Conservation (phyloP, 1,140 invertebrate genomes). For the Eriocheir sinensis region DNA sequence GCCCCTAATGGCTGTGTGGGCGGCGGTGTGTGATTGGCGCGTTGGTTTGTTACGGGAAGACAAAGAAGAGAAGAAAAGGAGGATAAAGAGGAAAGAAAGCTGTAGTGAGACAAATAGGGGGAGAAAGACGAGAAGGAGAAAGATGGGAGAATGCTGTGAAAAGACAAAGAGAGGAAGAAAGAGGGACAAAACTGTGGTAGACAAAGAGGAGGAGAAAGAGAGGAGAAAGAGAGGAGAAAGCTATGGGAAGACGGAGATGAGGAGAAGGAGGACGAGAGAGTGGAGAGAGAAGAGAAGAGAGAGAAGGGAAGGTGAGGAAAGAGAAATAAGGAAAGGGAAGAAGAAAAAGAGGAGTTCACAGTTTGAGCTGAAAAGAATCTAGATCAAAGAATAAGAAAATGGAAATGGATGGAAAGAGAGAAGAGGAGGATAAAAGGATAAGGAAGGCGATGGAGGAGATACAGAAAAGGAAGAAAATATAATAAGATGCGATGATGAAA, state of each 20-base stretch:
- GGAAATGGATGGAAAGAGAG: background rate
- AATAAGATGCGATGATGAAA: too few relatives aligned
- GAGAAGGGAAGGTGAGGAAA: background rate
- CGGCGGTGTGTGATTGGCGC: background rate
- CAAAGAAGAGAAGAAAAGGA: background rate
- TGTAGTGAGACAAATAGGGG: background rate
- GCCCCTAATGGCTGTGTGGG: background rate
- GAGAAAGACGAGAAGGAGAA: background rate
- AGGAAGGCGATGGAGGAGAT: background rate
- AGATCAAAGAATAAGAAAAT: background rate
- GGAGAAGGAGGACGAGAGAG: background rate
- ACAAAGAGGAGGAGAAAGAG: background rate
- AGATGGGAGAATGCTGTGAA: background rate
- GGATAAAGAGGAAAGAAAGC: background rate
- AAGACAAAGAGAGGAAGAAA: background rate
- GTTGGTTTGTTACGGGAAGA: background rate
- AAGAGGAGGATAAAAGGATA: background rate
- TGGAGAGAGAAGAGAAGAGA: background rate
- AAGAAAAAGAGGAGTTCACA: background rate
- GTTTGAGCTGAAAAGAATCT: background rate
- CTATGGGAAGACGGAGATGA: background rate
- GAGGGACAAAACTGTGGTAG: background rate
- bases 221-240: background rate
- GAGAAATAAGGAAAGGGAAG: background rate
- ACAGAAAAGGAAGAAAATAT: background rate